Evolutionary conservation across 2,888 invertebrate species (phyloP), one percentile per base, ranked within the genome.

Genomic region (Hartigia nigra): DNA sequence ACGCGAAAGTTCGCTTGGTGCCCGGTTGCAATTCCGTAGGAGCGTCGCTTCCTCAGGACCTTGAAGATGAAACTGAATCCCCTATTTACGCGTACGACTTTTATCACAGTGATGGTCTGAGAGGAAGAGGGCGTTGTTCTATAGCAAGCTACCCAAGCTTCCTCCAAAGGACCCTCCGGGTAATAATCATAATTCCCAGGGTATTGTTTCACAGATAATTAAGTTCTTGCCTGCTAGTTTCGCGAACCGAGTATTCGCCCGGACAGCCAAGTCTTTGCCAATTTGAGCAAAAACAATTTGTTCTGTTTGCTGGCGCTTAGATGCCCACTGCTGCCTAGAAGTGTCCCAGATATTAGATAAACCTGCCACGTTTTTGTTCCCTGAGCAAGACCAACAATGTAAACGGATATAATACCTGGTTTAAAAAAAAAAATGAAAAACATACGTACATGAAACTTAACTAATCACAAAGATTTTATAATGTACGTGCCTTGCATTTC

Each of bases 121-220:
- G 23, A 55, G 23, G 55, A 55, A 23, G 55, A 55, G 14, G 23
- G 55, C n/a, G 9, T 23, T 55, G 55, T 2, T 23, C 9, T 55
- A 23, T 23, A 55, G 55, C 23, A 23, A 55, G 23, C 14, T 55
- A 55, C 23, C 55, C 23, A 55, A 55, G 55, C 55, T 84, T 84
- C 79, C 82, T 80, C 81, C 80, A 81, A 83, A 85, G 87, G 83
- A 78, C 55, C 55, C 55, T 79, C 76, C 79, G 80, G 82, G 86
- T 85, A 88, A 89, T 88, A 88, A 88, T 88, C 88, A 88, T 88
- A 88, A 88, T 88, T 88, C 86, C 84, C 84, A 82, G 80, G 85
- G 87, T 87, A 89, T 88, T 88, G 89, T 88, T 89, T 88, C 87
- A 85, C 88, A 88, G 88, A 89, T 88, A 88, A 88, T 89, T 88